These are phyloP conservation scores for Bugulina stolonifera DNA, from an alignment of 2,888 invertebrate species.

Conservation along the genomic window DNA sequence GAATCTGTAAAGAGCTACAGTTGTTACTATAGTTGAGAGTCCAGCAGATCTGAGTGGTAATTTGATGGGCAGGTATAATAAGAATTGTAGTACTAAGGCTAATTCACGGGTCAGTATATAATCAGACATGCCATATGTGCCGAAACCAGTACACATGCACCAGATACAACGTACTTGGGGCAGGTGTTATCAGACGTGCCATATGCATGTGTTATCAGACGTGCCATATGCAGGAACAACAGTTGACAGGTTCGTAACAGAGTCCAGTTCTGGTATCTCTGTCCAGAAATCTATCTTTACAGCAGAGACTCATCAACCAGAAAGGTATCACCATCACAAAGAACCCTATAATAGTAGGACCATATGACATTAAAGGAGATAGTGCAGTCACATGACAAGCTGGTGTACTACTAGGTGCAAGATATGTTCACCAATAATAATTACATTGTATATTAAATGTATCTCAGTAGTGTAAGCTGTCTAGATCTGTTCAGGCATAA, in stretches of 20 bases:
- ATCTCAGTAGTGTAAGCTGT: too few species aligned
- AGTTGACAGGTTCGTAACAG: slow-evolving; percentile 47
- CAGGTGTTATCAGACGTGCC: slow-evolving; percentile 26
- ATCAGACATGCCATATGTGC: too few species aligned
- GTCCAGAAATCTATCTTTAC: slow-evolving; percentile 39
- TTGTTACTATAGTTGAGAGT: too few species aligned
- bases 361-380: background rate
- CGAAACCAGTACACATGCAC: too few species aligned
- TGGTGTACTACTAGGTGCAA: background rate
- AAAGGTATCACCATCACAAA: slow-evolving; percentile 41
- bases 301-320: slow-evolving; percentile 42
- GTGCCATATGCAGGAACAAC: slow-evolving; percentile 50
- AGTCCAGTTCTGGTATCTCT: slow-evolving; percentile 37
- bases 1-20: too few species aligned
- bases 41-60: too few species aligned
- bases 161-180: too few species aligned
- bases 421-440: background rate
- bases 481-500: too few species aligned
- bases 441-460: too few species aligned
- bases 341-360: slow-evolving; percentile 36
- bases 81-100: too few species aligned
- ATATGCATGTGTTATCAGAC: slow-evolving; percentile 33
- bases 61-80: too few species aligned
- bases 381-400: background rate
- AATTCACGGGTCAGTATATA: too few species aligned